Conservation (phyloP, 1,140 invertebrate species). For the Drosophila sp. region DNA sequence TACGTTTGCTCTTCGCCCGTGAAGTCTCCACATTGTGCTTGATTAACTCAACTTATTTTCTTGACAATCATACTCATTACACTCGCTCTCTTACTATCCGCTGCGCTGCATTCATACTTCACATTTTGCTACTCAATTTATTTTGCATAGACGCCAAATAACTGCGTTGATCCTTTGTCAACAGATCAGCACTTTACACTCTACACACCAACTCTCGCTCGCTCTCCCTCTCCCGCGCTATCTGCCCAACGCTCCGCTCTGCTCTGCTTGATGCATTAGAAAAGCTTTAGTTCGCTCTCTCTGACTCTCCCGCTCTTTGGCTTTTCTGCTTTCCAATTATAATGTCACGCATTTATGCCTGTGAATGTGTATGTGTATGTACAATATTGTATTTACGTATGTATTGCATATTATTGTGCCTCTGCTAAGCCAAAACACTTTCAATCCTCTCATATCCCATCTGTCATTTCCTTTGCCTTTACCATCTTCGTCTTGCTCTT, state of each 20-base stretch:
- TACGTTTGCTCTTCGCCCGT: no score
- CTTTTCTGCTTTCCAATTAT: conserved; percentile 61
- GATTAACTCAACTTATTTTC: no score
- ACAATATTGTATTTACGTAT: no score
- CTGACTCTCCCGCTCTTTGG: background rate
- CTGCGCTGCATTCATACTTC: no score
- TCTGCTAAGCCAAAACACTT: conserved; percentile 40
- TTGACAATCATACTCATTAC: no score
- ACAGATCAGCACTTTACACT: conserved; percentile 7
- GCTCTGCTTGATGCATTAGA: background rate
- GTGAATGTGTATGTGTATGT: background rate
- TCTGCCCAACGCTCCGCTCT: background rate
- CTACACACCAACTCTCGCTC: background rate
- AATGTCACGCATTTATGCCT: conserved; percentile 69
- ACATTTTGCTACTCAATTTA: no score
- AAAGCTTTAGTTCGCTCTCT: no score
- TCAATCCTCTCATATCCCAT: background rate
- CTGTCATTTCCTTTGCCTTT: background rate
- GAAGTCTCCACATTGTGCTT: no score
- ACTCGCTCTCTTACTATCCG: no score
- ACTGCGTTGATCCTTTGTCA: no score
- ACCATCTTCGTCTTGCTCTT: background rate
- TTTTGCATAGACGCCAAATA: no score
- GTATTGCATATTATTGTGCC: conserved; percentile 58
- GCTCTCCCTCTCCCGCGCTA: background rate